Percentiles rank a stretch among this genome's conserved stretches.
Evolutionary conservation across 2,888 invertebrate species (phyloP).

Genomic region (Deroplatys truncata): DNA sequence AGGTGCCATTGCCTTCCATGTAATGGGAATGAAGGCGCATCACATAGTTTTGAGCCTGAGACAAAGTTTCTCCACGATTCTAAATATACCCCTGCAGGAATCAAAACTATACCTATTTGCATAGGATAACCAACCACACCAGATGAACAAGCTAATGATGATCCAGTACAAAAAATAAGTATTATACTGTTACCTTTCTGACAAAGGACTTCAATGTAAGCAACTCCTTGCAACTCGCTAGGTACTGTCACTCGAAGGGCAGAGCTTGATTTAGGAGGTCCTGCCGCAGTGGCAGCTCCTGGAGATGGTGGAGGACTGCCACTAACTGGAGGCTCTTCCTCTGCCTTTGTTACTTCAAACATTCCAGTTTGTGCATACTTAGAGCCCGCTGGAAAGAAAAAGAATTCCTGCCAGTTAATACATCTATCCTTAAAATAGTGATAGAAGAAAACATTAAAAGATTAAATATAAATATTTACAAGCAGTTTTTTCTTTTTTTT

Average conservation of each 20-base stretch:
- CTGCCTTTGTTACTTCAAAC: conserved; percentile 94
- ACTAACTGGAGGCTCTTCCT: conserved; percentile 56
- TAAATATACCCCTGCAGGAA: too few relatives aligned
- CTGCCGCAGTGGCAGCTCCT: conserved; percentile 22
- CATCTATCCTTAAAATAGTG: not conserved
- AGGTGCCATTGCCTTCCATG: too few relatives aligned
- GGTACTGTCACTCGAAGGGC: conserved; percentile 89
- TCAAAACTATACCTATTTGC: too few relatives aligned
- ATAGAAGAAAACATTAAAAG: too few relatives aligned
- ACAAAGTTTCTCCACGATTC: too few relatives aligned
- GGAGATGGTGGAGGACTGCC: conserved; percentile 45
- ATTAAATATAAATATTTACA: too few relatives aligned
- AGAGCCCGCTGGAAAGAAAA: conserved; percentile 68
- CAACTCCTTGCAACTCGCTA: conserved; percentile 90
- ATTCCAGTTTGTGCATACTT: conserved; percentile 90
- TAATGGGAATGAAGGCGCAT: too few relatives aligned
- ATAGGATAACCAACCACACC: too few relatives aligned
- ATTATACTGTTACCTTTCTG: conserved; percentile 65
- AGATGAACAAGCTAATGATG: too few relatives aligned
- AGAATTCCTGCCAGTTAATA: not conserved
- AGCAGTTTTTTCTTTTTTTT: too few relatives aligned
- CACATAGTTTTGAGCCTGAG: too few relatives aligned
- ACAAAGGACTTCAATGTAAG: conserved; percentile 92
- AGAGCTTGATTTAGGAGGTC: conserved; percentile 57
- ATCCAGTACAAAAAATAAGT: not conserved